phyloP scores from a whole-genome alignment of 1,140 invertebrate species.

The Caerostris darwini region DNA sequence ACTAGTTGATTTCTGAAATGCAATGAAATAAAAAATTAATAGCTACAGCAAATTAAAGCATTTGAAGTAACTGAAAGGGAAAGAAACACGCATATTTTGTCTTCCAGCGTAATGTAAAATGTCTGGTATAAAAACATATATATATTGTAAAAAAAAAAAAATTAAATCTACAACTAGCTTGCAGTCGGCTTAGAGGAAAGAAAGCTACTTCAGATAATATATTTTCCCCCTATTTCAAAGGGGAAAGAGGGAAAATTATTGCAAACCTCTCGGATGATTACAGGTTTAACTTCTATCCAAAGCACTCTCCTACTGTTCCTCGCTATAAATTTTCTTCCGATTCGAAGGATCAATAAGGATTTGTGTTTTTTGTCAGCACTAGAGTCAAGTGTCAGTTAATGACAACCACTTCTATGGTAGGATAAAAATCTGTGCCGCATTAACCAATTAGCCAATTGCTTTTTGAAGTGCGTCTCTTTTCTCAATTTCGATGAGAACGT shows the following conservation, averaged over 20 bases:
- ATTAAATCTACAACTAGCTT: too few species aligned
- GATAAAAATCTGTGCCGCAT: constrained; percentile 17
- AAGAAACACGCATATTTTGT: too few species aligned
- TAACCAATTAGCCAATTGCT: constrained; percentile 29
- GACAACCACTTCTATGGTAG: constrained; percentile 5
- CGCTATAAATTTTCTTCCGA: constrained; percentile 36
- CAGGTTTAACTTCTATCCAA: not conserved
- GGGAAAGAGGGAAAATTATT: not conserved
- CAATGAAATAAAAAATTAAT: too few species aligned
- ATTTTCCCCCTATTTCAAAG: too few species aligned
- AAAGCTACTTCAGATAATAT: too few species aligned
- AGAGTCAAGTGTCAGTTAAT: constrained; percentile 22
- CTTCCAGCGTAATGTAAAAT: too few species aligned
- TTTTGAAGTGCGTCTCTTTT: not conserved
- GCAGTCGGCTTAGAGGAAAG: too few species aligned
- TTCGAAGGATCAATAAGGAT: not conserved
- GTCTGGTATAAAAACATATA: too few species aligned
- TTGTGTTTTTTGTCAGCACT: constrained; percentile 4
- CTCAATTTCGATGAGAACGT: not conserved
- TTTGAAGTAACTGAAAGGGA: too few species aligned
- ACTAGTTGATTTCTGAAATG: too few species aligned
- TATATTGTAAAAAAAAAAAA: too few species aligned
- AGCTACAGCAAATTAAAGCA: too few species aligned
- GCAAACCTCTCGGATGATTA: not conserved
- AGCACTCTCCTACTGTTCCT: not conserved